Percentiles rank a stretch among this genome's conserved stretches.
phyloP scores from a whole-genome alignment of 53 echinoderm and acorn worm genomes.

The Mesocentrotus franciscanus region DNA sequence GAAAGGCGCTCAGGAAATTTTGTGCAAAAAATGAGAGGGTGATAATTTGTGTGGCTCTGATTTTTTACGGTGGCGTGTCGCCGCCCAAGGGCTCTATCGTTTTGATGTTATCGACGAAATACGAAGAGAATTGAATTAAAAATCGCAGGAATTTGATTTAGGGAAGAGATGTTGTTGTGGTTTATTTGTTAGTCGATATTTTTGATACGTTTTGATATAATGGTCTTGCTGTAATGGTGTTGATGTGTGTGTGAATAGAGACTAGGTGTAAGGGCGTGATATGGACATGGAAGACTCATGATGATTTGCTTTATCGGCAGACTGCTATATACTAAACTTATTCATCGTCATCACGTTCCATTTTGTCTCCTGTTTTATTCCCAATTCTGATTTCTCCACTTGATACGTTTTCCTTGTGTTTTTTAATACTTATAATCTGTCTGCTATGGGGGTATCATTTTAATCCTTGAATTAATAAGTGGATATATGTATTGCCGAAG shows the following conservation, averaged over 20 bases:
- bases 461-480: no score
- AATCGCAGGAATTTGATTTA: conserved; percentile 28
- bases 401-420: no score
- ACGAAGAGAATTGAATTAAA: conserved; percentile 28
- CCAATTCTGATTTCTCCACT: no score
- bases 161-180: background rate
- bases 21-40: conserved; percentile 18
- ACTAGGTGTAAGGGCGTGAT: background rate
- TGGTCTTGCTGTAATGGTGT: background rate
- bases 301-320: background rate
- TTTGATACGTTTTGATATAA: background rate
- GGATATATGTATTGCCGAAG: no score
- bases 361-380: background rate
- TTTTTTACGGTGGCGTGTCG: background rate
- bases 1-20: conserved; percentile 17
- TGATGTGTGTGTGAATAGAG: background rate
- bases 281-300: background rate
- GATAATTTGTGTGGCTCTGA: conserved; percentile 47
- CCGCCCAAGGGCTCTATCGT: conserved; percentile 10
- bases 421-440: no score
- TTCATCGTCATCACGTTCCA: background rate
- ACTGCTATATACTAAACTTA: background rate
- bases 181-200: background rate
- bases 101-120: conserved; percentile 4
- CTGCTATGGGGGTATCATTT: no score